Base-by-base conservation (phyloP, 2,888 invertebrate species). In the Notocelia uddmanniana region DNA sequence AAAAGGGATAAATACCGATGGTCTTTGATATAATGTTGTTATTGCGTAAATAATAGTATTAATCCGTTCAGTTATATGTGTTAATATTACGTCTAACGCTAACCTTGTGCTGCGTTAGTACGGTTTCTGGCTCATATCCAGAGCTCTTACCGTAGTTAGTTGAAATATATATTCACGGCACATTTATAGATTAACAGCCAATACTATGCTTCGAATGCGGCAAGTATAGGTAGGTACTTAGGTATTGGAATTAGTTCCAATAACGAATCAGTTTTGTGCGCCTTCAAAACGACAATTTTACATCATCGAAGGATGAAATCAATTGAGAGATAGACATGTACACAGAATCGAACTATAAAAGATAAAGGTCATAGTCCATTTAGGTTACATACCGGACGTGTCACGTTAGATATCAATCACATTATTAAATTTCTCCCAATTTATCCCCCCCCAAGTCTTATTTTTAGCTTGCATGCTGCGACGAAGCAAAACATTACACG, bases 61-160 rank as follows among this genome's bases (percentile, higher is more conserved):
- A 50, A 52, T 64, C 15, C 31, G 9, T 3, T 9, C 9, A 21
- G 48, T 48, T 6, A 15, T 21, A 9, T 19, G 50, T 31, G 6
- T 23, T n/a, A 31, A 19, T 18, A 50, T 63, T 63, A 21, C 50
- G 15, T 37, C 6, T 52, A 64, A 45, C 59, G 34, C 34, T 62
- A 68, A 60, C 72, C 72, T 72, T 72, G 69, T 19, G 48, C 34
- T 50, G 41, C 52, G 58, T 26, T 58, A 21, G 52, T 63, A 63
- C 34, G 68, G 58, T 52, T 69, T 64, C 52, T 73, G 68, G 68
- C 69, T 34, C 19, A 13, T 8, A 37, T 69, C 73, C 73, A 73
- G 54, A 18, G 10, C 13, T 19, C 34, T 58, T 15, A 52, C 64
- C 58, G 58, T 66, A 64, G 58, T 59, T 31, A 64, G 63, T 52